Evolutionary conservation across 2,113 vertebrate species (phyloP).

Genomic region (Eulemur rufifrons): DNA sequence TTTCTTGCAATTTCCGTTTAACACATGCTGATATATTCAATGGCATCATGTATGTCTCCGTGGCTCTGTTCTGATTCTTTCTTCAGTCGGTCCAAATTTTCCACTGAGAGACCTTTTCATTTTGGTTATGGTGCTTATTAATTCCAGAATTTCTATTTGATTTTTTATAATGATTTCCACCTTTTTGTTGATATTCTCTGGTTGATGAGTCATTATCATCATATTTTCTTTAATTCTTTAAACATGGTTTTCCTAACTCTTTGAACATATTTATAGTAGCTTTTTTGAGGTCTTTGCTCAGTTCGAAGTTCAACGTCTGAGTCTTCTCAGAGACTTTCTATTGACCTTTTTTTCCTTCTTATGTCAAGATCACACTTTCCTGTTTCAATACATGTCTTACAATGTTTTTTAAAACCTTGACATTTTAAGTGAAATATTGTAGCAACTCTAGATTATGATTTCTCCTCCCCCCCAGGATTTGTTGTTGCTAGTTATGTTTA

Average conservation of each 20-base stretch:
- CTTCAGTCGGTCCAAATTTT: not conserved
- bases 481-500: too few species aligned
- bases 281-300: not conserved
- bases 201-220: not conserved
- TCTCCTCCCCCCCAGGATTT: too few species aligned
- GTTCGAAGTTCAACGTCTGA: not conserved
- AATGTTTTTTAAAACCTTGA: not conserved
- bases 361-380: rapidly evolving
- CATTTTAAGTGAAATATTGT: not conserved
- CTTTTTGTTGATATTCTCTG: not conserved
- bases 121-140: not conserved
- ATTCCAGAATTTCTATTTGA: not conserved
- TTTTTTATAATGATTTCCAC: not conserved
- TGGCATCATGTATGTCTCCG: not conserved
- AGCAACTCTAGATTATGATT: not conserved
- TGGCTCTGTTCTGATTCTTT: not conserved
- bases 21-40: not conserved
- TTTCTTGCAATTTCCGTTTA: not conserved
- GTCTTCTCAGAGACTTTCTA: not conserved
- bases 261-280: not conserved
- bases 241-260: not conserved
- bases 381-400: rapidly evolving
- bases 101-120: not conserved
- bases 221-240: not conserved
- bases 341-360: rapidly evolving